Evolutionary conservation across 2,888 invertebrate genomes (phyloP).

Genomic region (Heteromurus nitidus): DNA sequence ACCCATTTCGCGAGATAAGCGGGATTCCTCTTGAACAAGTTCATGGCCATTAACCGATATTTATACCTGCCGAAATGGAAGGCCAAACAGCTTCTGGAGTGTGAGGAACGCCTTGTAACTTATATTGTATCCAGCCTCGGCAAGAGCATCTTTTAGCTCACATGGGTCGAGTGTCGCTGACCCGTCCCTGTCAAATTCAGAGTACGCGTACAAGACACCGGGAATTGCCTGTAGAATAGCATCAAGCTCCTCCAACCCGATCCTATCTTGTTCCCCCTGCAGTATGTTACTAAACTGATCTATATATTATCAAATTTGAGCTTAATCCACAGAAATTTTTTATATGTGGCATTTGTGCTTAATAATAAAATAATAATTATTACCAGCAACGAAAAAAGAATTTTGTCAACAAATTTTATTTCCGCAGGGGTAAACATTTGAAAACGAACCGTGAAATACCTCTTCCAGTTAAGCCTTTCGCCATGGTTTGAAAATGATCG

Average conservation of each 20-base stretch:
- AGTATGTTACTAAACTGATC: conserved; percentile 40
- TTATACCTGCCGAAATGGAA: no score
- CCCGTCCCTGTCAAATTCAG: conserved; percentile 32
- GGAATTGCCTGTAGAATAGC: background rate
- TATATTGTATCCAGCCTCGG: conserved; percentile 48
- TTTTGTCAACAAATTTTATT: no score
- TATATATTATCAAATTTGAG: background rate
- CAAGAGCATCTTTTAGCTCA: conserved; percentile 40
- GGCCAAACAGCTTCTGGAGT: conserved; percentile 20
- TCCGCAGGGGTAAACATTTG: no score
- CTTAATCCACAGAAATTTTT: background rate
- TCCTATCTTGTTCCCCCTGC: conserved; percentile 20
- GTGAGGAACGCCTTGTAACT: conserved; percentile 50
- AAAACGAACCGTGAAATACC: no score
- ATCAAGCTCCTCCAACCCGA: conserved; percentile 7
- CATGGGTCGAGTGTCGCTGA: conserved; percentile 53
- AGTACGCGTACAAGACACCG: conserved; percentile 17
- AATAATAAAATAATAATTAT: no score
- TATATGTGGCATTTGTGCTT: background rate
- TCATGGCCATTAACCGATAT: no score
- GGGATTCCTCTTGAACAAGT: no score
- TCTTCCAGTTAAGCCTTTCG: no score
- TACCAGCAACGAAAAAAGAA: no score
- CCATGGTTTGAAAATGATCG: no score
- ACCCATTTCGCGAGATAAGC: no score